Conservation (phyloP, 2,113 vertebrate genomes). For the Casuarius casuarius region DNA sequence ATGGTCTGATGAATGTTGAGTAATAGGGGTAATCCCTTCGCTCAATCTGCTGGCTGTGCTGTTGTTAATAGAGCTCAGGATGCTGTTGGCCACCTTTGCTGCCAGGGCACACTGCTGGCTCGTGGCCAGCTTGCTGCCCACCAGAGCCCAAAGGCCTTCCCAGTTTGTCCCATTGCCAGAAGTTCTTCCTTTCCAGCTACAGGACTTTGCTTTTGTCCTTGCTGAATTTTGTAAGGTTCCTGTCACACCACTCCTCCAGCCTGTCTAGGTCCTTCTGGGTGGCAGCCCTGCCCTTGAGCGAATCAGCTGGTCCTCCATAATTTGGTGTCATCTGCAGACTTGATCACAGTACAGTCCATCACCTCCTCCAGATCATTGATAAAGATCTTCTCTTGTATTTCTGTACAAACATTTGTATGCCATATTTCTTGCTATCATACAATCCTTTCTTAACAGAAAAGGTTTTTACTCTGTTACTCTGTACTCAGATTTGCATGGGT, state of each 20-base stretch:
- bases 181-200: not conserved
- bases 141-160: not conserved
- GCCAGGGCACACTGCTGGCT: not conserved
- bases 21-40: not conserved
- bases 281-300: not conserved
- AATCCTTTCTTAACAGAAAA: not conserved
- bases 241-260: not conserved
- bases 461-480: not conserved
- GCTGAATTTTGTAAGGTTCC: not conserved
- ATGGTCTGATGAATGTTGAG: not conserved
- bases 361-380: not conserved
- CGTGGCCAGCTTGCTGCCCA: not conserved
- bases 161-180: not conserved
- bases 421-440: not conserved
- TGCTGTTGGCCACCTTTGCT: not conserved
- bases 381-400: not conserved
- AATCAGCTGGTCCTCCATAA: not conserved
- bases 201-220: not conserved
- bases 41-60: not conserved
- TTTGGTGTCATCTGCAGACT: not conserved
- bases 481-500: not conserved
- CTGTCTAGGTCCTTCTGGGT: not conserved
- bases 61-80: not conserved
- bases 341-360: not conserved
- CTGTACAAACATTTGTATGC: not conserved